Percentiles rank a stretch among this genome's conserved stretches.
Evolutionary conservation across 1,140 invertebrate genomes (phyloP).

Genomic region (Heliconius melpomene): DNA sequence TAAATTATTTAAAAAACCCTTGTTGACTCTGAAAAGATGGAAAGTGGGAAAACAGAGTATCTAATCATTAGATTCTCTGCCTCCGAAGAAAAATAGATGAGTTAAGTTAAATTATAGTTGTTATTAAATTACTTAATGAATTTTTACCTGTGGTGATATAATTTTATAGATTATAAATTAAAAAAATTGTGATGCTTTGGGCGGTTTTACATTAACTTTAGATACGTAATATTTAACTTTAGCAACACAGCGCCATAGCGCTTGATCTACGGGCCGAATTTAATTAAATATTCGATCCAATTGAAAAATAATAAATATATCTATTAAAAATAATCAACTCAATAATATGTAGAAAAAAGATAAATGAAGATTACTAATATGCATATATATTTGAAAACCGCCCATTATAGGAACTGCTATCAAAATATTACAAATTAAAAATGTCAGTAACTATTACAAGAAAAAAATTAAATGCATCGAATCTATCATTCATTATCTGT

Average conservation of each 20-base stretch:
- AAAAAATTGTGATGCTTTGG: background rate
- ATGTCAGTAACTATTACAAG: conserved; percentile 1
- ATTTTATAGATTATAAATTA: background rate
- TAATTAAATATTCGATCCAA: conserved; percentile 48
- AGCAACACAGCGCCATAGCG: conserved; percentile 55
- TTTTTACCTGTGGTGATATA: background rate
- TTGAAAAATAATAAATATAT: background rate
- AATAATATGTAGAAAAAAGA: background rate
- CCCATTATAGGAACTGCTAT: conserved; percentile 48
- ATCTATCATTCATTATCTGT: conserved; percentile 43
- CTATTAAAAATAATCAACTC: background rate
- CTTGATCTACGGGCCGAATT: conserved; percentile 50
- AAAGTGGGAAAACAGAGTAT: too few species aligned
- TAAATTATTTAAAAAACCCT: background rate
- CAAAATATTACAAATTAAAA: conserved; percentile 35
- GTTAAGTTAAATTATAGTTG: background rate
- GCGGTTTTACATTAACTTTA: background rate
- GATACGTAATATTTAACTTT: conserved; percentile 24
- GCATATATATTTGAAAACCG: background rate
- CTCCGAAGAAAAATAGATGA: too few species aligned
- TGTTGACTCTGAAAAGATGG: too few species aligned
- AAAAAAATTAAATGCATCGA: conserved; percentile 46
- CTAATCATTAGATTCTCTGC: too few species aligned
- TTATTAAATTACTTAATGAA: background rate
- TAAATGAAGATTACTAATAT: background rate